phyloP scores from a whole-genome alignment of 2,797 vertebrate species.

The Lepilemur septentrionalis region DNA sequence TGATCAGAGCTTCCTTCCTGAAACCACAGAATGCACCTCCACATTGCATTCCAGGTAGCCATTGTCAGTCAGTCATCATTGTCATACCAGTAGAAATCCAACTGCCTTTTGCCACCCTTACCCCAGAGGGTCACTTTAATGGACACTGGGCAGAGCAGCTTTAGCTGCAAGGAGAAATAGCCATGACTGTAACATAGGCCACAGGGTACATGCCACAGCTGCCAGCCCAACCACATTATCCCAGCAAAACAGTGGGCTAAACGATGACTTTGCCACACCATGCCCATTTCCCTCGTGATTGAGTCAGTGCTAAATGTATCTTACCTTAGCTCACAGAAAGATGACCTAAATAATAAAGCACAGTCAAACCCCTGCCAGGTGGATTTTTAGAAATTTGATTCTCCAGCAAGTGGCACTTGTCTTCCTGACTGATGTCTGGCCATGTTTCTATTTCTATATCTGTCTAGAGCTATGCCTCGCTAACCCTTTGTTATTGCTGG shows the following conservation, averaged over 20 bases:
- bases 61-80: not conserved
- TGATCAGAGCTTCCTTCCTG: not conserved
- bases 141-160: not conserved
- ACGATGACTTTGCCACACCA: not conserved
- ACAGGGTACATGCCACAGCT: not conserved
- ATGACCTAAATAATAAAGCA: slow-evolving; percentile 29
- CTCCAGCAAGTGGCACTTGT: not conserved
- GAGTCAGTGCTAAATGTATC: not conserved
- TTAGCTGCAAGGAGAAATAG: not conserved
- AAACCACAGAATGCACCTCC: not conserved
- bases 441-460: slow-evolving; percentile 63
- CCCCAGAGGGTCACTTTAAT: not conserved
- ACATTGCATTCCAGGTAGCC: not conserved
- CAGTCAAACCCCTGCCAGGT: not conserved
- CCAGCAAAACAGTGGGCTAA: not conserved
- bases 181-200: not conserved
- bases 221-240: not conserved
- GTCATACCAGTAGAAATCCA: not conserved
- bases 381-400: slow-evolving; percentile 39
- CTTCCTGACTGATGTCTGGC: slow-evolving; percentile 53
- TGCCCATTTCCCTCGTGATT: not conserved
- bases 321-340: not conserved
- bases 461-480: slow-evolving; percentile 15
- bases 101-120: not conserved
- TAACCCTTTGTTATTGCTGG: slow-evolving; percentile 9